phyloP scores from a whole-genome alignment of 2,888 invertebrate species.

The Encarsia formosa region DNA sequence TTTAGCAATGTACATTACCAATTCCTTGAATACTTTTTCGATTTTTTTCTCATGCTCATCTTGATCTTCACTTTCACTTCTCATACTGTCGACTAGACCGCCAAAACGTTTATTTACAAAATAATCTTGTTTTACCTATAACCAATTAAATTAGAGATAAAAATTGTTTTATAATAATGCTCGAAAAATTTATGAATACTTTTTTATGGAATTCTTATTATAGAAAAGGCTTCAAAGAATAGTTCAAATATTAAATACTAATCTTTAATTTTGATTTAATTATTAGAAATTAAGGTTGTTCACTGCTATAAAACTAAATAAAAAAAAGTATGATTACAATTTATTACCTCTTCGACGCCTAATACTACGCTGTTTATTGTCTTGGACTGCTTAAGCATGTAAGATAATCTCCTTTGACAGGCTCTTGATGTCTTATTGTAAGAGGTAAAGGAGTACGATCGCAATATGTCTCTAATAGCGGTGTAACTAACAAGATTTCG shows the following conservation, averaged over 20 bases:
- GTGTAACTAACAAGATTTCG: slow-evolving; percentile 51
- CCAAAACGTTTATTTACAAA: slow-evolving; percentile 52
- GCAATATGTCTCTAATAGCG: slow-evolving; percentile 58
- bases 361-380: slow-evolving; percentile 60
- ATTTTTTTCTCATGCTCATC: slow-evolving; percentile 39
- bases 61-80: slow-evolving; percentile 36
- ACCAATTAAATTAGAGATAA: too few species aligned
- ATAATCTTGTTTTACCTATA: slow-evolving; percentile 56
- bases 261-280: too few species aligned
- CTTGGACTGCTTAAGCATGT: slow-evolving; percentile 59
- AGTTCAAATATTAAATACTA: too few species aligned
- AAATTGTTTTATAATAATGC: too few species aligned
- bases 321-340: too few species aligned
- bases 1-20: slow-evolving; percentile 43
- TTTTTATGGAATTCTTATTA: too few species aligned
- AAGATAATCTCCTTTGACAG: slow-evolving; percentile 62
- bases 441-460: slow-evolving; percentile 52
- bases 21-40: slow-evolving; percentile 39
- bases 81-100: slow-evolving; percentile 44
- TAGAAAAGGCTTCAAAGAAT: too few species aligned
- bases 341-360: slow-evolving; percentile 57
- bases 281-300: too few species aligned
- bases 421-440: slow-evolving; percentile 67
- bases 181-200: too few species aligned
- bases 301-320: too few species aligned